Evolutionary conservation across 2,797 vertebrate species (phyloP), one percentile per base, ranked within the genome.

Genomic region (Pelobates cultripes): DNA sequence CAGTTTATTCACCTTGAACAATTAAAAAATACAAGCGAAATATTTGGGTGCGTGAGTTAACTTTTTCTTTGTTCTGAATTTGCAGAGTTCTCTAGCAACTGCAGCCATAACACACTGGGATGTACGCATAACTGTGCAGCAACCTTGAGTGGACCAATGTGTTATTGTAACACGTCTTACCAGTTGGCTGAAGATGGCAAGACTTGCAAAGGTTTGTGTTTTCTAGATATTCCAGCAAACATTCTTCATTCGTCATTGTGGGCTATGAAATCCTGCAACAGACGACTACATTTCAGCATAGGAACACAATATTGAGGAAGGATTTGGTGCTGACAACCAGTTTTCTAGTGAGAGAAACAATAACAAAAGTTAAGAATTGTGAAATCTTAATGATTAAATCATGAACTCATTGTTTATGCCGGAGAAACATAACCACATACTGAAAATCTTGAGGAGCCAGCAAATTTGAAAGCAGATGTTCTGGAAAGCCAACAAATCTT

Each of bases 121-220:
- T 99, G 97, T 90, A 93, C 96, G 89, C 94, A 94, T 87, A 91
- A 94, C 87, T 99, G 97, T 7, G 95, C 95, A 0, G 93, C 95
- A 2, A 97, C 96, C 2, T 91, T 95, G 12, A 89, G 85, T 0
- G 97, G 97, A 9, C 95, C 96, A 1, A 87, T 87, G 82, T 99
- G 97, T 90, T 99, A 97, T 92, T 99, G 97, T 89, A 92, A 90
- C 89, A 91, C 75, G 72, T 96, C 95, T 84, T 98, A 95, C 83
- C 97, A 97, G 86, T 93, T 98, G 4, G 94, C 94, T 15, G 92
- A 94, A 77, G 96, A 99, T 61, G 89, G 94, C 78, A 96, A 94
- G 91, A 92, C 87, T n/a, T 99, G 97, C 90, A 96, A 95, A 96
- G 97, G 97, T 99, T 53, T 82, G 93, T 86, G 14, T 64, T 61